These are phyloP conservation scores for Hycleus cichorii DNA, from an alignment of 1,140 invertebrate genomes.

Conservation along the genomic window DNA sequence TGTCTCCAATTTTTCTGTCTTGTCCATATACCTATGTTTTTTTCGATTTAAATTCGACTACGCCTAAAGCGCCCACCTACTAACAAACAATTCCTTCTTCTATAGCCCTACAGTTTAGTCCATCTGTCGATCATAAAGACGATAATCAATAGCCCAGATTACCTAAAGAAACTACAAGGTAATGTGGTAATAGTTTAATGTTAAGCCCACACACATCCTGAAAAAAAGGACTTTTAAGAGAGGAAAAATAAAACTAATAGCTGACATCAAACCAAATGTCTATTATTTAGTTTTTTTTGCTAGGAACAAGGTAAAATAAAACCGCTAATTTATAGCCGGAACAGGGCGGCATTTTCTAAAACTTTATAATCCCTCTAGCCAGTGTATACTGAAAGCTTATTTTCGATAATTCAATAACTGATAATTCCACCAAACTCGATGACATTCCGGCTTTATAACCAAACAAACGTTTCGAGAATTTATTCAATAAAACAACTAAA, in stretches of 20 bases:
- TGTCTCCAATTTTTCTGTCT: too few relatives aligned
- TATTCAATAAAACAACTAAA: not conserved
- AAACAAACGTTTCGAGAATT: not conserved
- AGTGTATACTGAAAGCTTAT: too few relatives aligned
- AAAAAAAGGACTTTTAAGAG: not conserved
- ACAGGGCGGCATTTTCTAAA: conserved; percentile 10
- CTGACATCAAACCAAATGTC: conserved; percentile 1
- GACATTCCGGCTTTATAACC: not conserved
- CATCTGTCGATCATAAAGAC: conserved; percentile 13
- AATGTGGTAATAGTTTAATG: conserved; percentile 5
- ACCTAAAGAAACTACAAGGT: not conserved
- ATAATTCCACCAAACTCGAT: not conserved
- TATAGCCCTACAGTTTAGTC: conserved; percentile 6
- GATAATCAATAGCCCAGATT: conserved; percentile 15
- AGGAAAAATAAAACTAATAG: too few relatives aligned
- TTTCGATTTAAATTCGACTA: too few relatives aligned
- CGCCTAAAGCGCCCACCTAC: too few relatives aligned
- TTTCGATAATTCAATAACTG: too few relatives aligned
- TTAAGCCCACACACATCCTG: not conserved
- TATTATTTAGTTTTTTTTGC: conserved; percentile 12
- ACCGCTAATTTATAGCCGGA: conserved; percentile 20
- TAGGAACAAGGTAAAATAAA: conserved; percentile 18
- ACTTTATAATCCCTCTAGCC: too few relatives aligned
- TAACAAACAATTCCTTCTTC: not conserved
- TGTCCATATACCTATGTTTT: too few relatives aligned